These are phyloP conservation scores for Lepidonotus clava DNA, from an alignment of 2,888 invertebrate species.

Conservation along the genomic window DNA sequence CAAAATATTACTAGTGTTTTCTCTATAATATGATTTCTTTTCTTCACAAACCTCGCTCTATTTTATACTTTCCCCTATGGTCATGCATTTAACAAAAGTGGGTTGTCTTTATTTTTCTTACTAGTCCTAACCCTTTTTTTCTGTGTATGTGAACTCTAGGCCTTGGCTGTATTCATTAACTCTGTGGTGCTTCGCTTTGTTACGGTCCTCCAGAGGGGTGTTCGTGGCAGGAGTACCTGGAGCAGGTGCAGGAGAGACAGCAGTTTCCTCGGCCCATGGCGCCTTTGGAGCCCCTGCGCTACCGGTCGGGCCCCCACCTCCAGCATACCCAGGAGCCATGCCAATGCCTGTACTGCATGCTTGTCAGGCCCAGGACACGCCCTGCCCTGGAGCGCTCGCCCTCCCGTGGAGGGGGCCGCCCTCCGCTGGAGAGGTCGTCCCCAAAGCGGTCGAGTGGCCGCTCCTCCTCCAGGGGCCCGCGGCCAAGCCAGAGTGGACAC, in stretches of 20 bases:
- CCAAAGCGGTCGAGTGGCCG: slow-evolving; percentile 37
- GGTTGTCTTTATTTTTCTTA: neutral
- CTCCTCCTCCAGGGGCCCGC: slow-evolving; percentile 19
- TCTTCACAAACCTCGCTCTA: neutral
- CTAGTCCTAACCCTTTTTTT: neutral
- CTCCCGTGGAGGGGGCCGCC: neutral
- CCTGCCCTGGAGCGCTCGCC: slow-evolving; percentile 33
- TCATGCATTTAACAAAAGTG: too few relatives aligned
- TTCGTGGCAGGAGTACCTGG: slow-evolving; percentile 33
- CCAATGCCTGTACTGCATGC: slow-evolving; percentile 44
- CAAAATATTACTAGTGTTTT: too few relatives aligned
- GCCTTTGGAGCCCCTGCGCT: slow-evolving; percentile 32
- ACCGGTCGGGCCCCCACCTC: slow-evolving; percentile 40
- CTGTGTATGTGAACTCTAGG: neutral
- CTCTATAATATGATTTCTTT: too few relatives aligned
- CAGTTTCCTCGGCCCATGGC: slow-evolving; percentile 46
- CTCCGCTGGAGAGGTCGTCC: slow-evolving; percentile 38
- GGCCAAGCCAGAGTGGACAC: slow-evolving; percentile 43
- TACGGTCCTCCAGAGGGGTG: neutral
- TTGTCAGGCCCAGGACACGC: slow-evolving; percentile 4
- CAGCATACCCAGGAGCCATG: slow-evolving; percentile 50
- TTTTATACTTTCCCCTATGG: too few relatives aligned
- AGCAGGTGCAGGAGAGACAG: slow-evolving; percentile 6
- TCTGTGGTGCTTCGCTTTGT: slow-evolving; percentile 37
- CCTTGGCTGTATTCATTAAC: slow-evolving; percentile 30